A percentile compares a stretch with the other conserved stretches of the same genome.
Evolutionary conservation across 1,140 invertebrate genomes (phyloP).

Genomic region (Drosophila ananassae): DNA sequence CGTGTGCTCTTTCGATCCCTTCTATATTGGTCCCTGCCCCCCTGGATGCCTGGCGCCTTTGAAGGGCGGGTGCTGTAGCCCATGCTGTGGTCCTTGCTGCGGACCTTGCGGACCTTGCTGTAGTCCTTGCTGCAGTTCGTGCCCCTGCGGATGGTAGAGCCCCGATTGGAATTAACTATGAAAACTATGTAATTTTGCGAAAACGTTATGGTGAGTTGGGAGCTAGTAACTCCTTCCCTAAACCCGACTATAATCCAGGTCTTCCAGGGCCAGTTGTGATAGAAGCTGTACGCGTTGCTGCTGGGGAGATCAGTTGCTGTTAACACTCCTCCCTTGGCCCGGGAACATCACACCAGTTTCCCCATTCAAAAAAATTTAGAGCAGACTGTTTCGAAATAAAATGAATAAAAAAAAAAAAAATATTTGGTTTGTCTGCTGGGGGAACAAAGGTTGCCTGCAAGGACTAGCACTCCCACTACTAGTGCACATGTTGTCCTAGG

Average conservation of each 20-base stretch:
- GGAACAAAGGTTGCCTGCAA: constrained; percentile 7
- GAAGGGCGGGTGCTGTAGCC: constrained; percentile 1
- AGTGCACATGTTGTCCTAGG: constrained; percentile 68
- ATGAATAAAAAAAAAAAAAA: background rate
- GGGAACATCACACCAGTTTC: background rate
- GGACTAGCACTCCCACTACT: background rate
- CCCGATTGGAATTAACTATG: too few species aligned
- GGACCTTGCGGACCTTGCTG: constrained; percentile 32
- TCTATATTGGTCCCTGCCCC: constrained; percentile 51
- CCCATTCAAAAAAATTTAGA: background rate
- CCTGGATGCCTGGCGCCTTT: constrained; percentile 25
- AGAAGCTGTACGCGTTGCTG: constrained; percentile 4
- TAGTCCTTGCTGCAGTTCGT: constrained; percentile 32
- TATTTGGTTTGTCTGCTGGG: too few species aligned
- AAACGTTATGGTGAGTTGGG: constrained; percentile 1
- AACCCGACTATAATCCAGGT: too few species aligned
- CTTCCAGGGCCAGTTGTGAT: too few species aligned
- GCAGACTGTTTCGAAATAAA: constrained; percentile 6
- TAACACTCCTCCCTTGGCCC: constrained; percentile 14
- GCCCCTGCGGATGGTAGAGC: constrained; percentile 32
- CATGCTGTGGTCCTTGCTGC: constrained; percentile 31
- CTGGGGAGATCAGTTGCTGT: constrained; percentile 33
- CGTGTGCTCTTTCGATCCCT: constrained; percentile 46
- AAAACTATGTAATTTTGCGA: background rate
- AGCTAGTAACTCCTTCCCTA: too few species aligned